Evolutionary conservation across 1,140 invertebrate species (phyloP).

Genomic region (Neodiprion fabricii): DNA sequence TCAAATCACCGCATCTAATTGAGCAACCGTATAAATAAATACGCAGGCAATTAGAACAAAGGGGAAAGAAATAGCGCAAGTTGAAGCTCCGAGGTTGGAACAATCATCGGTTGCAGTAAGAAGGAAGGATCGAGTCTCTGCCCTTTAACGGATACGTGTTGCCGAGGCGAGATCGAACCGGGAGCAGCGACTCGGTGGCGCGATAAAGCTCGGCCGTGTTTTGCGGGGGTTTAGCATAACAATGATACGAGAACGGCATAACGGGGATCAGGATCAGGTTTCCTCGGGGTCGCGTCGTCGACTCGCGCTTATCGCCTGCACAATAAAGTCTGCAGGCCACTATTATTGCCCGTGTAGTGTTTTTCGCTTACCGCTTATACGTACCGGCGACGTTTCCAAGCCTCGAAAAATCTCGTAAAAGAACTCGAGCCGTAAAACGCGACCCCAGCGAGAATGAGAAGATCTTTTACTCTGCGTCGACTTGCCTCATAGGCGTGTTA

Average conservation of each 20-base stretch:
- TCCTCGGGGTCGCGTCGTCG: constrained; percentile 19
- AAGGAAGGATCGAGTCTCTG: too few relatives aligned
- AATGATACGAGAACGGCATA: constrained; percentile 15
- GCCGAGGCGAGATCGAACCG: too few relatives aligned
- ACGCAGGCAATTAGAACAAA: too few relatives aligned
- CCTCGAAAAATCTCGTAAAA: constrained; percentile 6
- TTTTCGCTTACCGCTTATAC: constrained; percentile 4
- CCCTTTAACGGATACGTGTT: too few relatives aligned
- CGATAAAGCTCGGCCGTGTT: constrained; percentile 1
- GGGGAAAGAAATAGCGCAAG: too few relatives aligned
- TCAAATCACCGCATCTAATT: too few relatives aligned
- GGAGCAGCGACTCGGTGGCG: not conserved
- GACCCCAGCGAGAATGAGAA: not conserved
- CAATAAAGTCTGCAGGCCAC: not conserved
- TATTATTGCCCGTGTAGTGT: not conserved
- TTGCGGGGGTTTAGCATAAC: constrained; percentile 26
- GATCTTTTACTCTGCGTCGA: not conserved
- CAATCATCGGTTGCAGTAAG: too few relatives aligned
- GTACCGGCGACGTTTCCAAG: not conserved
- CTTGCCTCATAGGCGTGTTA: too few relatives aligned
- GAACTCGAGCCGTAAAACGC: not conserved
- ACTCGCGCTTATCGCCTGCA: not conserved
- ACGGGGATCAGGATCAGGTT: constrained; percentile 27
- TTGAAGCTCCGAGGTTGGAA: too few relatives aligned
- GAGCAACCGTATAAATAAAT: too few relatives aligned